Conservation (phyloP, 2,797 vertebrate species). For the Micropoecilia bifurca region DNA sequence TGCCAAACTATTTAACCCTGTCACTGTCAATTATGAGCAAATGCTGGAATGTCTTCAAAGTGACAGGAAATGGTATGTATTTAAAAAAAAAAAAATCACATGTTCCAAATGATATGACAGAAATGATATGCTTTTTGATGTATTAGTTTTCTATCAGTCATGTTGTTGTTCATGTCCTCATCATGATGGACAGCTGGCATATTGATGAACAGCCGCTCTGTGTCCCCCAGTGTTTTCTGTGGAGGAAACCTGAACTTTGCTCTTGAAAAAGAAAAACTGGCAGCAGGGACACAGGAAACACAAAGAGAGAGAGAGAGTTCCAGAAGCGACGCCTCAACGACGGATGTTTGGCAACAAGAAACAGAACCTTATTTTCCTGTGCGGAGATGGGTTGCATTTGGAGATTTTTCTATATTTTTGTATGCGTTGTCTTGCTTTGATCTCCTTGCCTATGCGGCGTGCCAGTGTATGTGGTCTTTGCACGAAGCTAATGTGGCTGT, state of each 20-base stretch:
- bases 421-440: slow-evolving; percentile 82
- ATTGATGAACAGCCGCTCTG: slow-evolving; percentile 40
- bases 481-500: slow-evolving; percentile 84
- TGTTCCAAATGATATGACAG: slow-evolving; percentile 69
- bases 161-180: slow-evolving; percentile 62
- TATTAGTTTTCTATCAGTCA: slow-evolving; percentile 82
- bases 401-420: slow-evolving; percentile 86
- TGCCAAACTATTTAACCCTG: slow-evolving; percentile 81
- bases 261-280: slow-evolving; percentile 17
- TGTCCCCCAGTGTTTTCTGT: slow-evolving; percentile 47
- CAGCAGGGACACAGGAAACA: slow-evolving; percentile 33
- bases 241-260: slow-evolving; percentile 44
- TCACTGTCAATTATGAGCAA: slow-evolving; percentile 78
- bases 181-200: slow-evolving; percentile 54
- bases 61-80: slow-evolving; percentile 81
- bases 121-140: slow-evolving; percentile 79
- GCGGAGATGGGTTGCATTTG: slow-evolving; percentile 58
- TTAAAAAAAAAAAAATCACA: slow-evolving; percentile 70
- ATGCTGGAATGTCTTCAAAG: slow-evolving; percentile 82
- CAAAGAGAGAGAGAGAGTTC: slow-evolving; percentile 61
- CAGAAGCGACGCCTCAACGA: slow-evolving; percentile 52
- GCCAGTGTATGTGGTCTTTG: slow-evolving; percentile 82
- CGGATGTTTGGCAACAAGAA: slow-evolving; percentile 27
- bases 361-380: slow-evolving; percentile 54
- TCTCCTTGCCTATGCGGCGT: slow-evolving; percentile 79